Base-by-base conservation (phyloP, 2,113 vertebrate genomes). In the Xyliphius kryptos region DNA sequence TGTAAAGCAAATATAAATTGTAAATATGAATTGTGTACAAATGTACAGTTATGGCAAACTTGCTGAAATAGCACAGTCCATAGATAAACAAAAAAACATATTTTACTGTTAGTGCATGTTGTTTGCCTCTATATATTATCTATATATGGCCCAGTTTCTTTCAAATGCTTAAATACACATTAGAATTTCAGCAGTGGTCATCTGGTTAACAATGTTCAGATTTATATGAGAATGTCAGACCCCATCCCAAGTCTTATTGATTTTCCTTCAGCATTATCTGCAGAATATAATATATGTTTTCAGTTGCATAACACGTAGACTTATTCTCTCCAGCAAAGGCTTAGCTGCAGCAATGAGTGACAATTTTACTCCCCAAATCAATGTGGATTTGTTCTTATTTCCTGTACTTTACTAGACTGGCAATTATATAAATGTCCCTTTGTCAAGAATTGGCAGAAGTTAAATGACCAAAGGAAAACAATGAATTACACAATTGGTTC, bases 291-390 rank as follows among this genome's bases (percentile, higher is more conserved):
- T 32, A 37, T 51, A 44, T n/a, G 17, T 21, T 43, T 57, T 13
- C 38, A 57, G 37, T 3, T 6, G n/a, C 9, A 21, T n/a, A 50
- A 41, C 6, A 14, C n/a, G 1, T 7, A 41, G 15, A 37, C 13
- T 26, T 3, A 22, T 15, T 38, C 9, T 2, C 10, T 19, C 12
- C 1, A 9, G 19, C 52, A 15, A 6, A 19, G 17, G 41, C 22
- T 15, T 43, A 6, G 20, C 47, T 3, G 12, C 10, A 38, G 26
- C 22, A 57, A 1, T 9, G 9, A 22, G 26, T 20, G 12, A 40
- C 53, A 65, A 56, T 65, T 62, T 47, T 49, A 38, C 9, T 14
- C 17, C 9, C 17, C 38, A 56, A 65, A 49, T 56, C 41, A 40
- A 49, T 56, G 9, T 26, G 32, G n/a, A 19, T 43, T 43, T 51